Conservation (phyloP, 35 echinoderm and acorn worm species). For the Stichopus chloronotus region DNA sequence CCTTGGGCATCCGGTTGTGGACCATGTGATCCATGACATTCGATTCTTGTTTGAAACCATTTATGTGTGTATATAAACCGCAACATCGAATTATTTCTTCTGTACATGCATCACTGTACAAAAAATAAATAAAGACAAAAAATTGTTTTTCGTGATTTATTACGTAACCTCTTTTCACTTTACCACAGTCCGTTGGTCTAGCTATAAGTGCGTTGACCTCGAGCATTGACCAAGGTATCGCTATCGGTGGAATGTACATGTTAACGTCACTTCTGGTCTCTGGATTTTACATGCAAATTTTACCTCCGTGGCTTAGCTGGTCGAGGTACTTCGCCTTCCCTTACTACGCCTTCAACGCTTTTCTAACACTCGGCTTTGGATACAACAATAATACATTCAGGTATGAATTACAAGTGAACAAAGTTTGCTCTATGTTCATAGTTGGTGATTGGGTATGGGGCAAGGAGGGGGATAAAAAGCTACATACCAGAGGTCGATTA, state of each 20-base stretch:
- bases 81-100: no score
- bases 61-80: no score
- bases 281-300: slow-evolving; percentile 76
- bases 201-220: slow-evolving; percentile 68
- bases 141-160: no score
- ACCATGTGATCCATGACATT: no score
- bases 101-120: no score
- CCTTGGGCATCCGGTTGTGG: no score
- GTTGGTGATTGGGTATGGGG: no score
- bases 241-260: slow-evolving; percentile 56
- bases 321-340: slow-evolving; percentile 64
- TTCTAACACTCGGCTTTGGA: slow-evolving; percentile 50
- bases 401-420: slow-evolving; percentile 4
- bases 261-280: slow-evolving; percentile 69
- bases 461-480: no score
- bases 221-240: slow-evolving; percentile 56
- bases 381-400: slow-evolving; percentile 56
- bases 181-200: slow-evolving; percentile 66
- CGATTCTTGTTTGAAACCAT: no score
- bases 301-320: slow-evolving; percentile 72
- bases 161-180: no score
- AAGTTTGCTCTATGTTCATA: not conserved
- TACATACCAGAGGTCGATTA: no score
- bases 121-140: no score
- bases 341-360: slow-evolving; percentile 68